Base-by-base conservation (phyloP, 2,797 vertebrate genomes). In the Nannoperca obscura region DNA sequence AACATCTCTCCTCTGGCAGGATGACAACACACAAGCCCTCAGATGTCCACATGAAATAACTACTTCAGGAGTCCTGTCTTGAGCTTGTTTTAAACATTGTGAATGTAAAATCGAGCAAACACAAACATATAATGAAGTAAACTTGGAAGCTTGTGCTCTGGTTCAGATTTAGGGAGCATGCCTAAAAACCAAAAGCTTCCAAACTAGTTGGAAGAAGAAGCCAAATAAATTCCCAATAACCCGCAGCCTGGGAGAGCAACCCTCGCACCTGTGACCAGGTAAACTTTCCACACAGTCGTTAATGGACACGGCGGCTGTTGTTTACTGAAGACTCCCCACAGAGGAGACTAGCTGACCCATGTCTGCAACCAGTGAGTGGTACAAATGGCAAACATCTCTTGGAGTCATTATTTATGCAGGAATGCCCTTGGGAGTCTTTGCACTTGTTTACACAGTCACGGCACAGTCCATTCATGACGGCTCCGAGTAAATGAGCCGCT, bases 401-500 rank as follows among this genome's bases (percentile, higher is more conserved):
- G 81, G 79, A 87, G 85, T 93, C 91, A 92, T 93, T 91, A 93
- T 89, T 92, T 93, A 94, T 94, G 92, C 94, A 87, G 88, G 88
- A 86, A 90, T 90, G 92, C 93, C 93, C 92, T 94, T 92, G 92
- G 91, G 92, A 92, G 93, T 91, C 88, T 91, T 93, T 91, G 86
- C 91, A 89, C 92, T 93, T 93, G 92, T 93, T 93, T 92, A 93
- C 93, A 91, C 88, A 91, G 90, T 91, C 90, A 90, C 88, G 82
- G 87, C 88, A 87, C 88, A 84, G 86, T 88, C 86, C 90, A 85
- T 90, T 92, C 91, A 91, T 90, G 92, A 91, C 91, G 91, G 89
- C 91, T 90, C 68, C 72, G 86, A 87, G 91, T 93, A 95, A 95
- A 95, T 95, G 94, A 95, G 93, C 91, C 92, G 89, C 92, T 91